A percentile compares a stretch with the other conserved stretches of the same genome.
phyloP scores from a whole-genome alignment of 2,797 vertebrate genomes.

The Sebastes nivosus region DNA sequence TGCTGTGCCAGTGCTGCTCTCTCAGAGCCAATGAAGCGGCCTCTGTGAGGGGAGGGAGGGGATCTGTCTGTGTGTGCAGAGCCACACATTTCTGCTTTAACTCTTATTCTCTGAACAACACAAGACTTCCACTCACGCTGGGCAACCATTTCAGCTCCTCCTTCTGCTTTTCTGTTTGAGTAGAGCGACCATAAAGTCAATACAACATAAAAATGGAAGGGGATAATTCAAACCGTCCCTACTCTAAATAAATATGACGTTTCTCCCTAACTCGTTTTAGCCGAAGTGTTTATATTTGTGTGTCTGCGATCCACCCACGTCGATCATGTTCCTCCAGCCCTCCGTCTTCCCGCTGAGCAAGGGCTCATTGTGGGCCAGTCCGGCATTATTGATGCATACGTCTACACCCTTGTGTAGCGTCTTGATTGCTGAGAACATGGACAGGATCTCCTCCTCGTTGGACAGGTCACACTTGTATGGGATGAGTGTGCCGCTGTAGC shows the following conservation, averaged over 20 bases:
- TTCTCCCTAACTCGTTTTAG: background rate
- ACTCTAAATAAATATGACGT: background rate
- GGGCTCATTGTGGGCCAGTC: slow-evolving; percentile 90
- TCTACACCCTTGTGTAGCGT: slow-evolving; percentile 93
- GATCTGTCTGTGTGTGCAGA: background rate
- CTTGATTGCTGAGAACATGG: slow-evolving; percentile 96
- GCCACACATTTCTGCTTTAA: slow-evolving; percentile 19
- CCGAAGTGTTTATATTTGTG: background rate
- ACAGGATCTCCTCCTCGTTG: slow-evolving; percentile 96
- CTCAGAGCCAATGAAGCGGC: slow-evolving; percentile 49
- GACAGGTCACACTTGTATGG: slow-evolving; percentile 96
- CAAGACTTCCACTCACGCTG: slow-evolving; percentile 12
- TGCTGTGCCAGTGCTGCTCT: slow-evolving; percentile 46
- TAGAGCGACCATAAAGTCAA: slow-evolving; percentile 2
- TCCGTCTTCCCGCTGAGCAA: slow-evolving; percentile 91
- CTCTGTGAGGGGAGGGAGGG: slow-evolving; percentile 36
- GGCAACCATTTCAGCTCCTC: slow-evolving; percentile 9
- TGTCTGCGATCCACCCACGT: slow-evolving; percentile 85
- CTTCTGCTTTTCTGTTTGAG: background rate
- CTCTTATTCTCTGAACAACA: slow-evolving; percentile 13
- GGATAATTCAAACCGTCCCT: background rate
- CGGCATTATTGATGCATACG: slow-evolving; percentile 96
- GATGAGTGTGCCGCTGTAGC: slow-evolving; percentile 91
- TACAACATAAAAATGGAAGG: background rate
- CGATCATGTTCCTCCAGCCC: slow-evolving; percentile 95